Percentiles rank a stretch among this genome's conserved stretches.
These are phyloP conservation scores for Nemoura dubitans DNA, from an alignment of 2,888 invertebrate genomes.

Conservation along the genomic window DNA sequence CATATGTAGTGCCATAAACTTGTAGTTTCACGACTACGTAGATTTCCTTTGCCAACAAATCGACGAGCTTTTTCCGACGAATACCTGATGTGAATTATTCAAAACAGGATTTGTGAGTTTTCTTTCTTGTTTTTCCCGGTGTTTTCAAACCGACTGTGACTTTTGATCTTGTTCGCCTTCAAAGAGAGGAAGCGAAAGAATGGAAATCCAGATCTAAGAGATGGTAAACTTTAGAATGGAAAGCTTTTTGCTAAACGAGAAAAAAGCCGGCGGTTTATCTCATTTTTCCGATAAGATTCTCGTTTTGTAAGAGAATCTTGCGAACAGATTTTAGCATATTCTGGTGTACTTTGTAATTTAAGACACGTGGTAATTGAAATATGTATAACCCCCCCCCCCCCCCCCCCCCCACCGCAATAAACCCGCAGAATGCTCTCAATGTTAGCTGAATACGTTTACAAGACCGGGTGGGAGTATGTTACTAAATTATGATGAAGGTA, in stretches of 20 bases:
- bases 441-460: too few relatives aligned
- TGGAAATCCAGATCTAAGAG: not conserved
- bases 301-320: not conserved
- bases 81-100: constrained; percentile 31
- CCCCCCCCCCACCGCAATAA: too few relatives aligned
- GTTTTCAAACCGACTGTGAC: not conserved
- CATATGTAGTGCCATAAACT: not conserved
- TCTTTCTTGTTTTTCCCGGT: not conserved
- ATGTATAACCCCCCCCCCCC: too few relatives aligned
- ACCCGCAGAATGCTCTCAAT: too few relatives aligned
- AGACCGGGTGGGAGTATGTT: too few relatives aligned
- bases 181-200: not conserved
- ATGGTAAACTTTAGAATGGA: not conserved
- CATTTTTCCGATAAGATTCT: not conserved
- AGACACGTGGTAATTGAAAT: too few relatives aligned
- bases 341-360: too few relatives aligned
- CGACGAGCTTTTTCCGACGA: not conserved
- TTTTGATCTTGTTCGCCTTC: not conserved
- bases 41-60: not conserved
- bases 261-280: not conserved
- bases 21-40: not conserved
- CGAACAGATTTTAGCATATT: too few relatives aligned
- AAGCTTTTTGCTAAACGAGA: constrained; percentile 3
- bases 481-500: too few relatives aligned
- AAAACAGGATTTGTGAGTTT: constrained; percentile 17